phyloP scores from a whole-genome alignment of 2,888 invertebrate species.

The Trachelus stipa region DNA sequence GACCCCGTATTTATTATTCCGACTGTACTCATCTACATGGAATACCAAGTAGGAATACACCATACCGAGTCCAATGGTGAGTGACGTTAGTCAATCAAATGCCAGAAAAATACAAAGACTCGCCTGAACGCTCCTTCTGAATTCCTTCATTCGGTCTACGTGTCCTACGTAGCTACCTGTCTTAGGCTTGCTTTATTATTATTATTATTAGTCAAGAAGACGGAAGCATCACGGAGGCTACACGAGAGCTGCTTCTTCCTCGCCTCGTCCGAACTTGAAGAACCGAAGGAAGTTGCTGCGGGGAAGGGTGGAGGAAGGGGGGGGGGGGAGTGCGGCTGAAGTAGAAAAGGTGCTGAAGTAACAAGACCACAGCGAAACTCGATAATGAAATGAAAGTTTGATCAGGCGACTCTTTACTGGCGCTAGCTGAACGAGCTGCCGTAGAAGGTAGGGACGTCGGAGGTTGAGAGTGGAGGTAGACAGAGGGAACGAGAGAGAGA shows the following conservation, averaged over 20 bases:
- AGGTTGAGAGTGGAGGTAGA: not conserved
- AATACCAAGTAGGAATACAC: constrained; percentile 62
- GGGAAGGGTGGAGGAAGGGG: too few species aligned
- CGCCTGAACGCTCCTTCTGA: constrained; percentile 55
- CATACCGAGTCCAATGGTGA: constrained; percentile 53
- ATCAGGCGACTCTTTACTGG: constrained; percentile 30
- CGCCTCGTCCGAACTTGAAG: too few species aligned
- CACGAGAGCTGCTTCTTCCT: too few species aligned
- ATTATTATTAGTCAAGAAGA: too few species aligned
- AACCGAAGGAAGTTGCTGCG: too few species aligned
- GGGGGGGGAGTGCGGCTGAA: not conserved
- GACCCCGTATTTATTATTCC: constrained; percentile 5
- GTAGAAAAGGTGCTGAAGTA: constrained; percentile 25
- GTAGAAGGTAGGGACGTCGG: not conserved
- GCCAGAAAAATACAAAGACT: constrained; percentile 53
- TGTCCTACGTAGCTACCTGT: too few species aligned
- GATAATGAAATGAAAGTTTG: constrained; percentile 45
- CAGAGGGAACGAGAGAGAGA: constrained; percentile 6
- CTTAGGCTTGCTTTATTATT: too few species aligned
- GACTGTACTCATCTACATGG: constrained; percentile 63
- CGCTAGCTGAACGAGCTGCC: constrained; percentile 30
- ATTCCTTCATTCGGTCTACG: constrained; percentile 35
- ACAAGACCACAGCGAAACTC: not conserved
- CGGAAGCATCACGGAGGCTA: too few species aligned
- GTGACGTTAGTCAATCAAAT: constrained; percentile 65